Conservation (phyloP, 1,140 invertebrate species). For the Euschistus heros region DNA sequence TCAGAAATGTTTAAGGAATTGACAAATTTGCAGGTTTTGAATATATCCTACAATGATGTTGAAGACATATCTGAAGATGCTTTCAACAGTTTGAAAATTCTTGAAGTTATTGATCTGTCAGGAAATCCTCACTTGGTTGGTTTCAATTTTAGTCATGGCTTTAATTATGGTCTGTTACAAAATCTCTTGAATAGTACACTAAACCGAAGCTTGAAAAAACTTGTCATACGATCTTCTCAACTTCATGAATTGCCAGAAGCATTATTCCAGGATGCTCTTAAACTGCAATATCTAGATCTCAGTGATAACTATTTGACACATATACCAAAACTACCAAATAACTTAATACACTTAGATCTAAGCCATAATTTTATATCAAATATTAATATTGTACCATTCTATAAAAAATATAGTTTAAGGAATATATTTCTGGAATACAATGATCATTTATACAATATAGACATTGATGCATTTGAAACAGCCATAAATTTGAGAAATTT, state of each 20-base stretch:
- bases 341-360: conserved; percentile 13
- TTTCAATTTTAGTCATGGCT: too few relatives aligned
- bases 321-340: conserved; percentile 16
- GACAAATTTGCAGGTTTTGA: conserved; percentile 12
- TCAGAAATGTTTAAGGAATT: neutral
- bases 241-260: neutral
- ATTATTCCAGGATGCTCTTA: neutral
- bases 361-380: conserved; percentile 15
- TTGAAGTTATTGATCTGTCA: conserved; percentile 21
- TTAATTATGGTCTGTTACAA: neutral
- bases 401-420: neutral
- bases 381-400: conserved; percentile 2
- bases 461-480: conserved; percentile 15
- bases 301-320: conserved; percentile 14
- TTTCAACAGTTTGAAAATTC: neutral
- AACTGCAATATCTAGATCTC: conserved; percentile 10
- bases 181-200: neutral
- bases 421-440: conserved; percentile 20
- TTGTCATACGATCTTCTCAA: neutral
- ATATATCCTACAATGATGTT: conserved; percentile 18
- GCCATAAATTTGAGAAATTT: conserved; percentile 10
- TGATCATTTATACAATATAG: neutral
- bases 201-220: neutral
- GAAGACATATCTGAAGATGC: neutral
- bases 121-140: conserved; percentile 16